Percentiles rank a stretch among this genome's conserved stretches.
These are phyloP conservation scores for Leuctra nigra DNA, from an alignment of 2,888 invertebrate species.

Conservation along the genomic window DNA sequence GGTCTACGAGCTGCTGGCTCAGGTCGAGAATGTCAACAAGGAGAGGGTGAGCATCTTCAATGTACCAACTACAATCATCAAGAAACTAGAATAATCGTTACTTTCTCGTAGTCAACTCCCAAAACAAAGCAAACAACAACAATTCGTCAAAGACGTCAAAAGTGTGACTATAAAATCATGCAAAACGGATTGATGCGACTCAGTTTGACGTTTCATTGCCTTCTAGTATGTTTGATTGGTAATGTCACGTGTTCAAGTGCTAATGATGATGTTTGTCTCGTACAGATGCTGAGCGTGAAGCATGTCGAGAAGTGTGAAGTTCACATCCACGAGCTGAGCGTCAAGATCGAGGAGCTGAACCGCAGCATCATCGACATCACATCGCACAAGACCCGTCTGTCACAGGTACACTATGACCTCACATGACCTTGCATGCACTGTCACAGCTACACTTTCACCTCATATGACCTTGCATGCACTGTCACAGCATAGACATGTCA, in stretches of 20 bases:
- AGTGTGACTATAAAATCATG: background rate
- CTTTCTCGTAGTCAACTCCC: background rate
- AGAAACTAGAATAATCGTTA: background rate
- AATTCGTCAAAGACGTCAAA: background rate
- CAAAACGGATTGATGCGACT: background rate
- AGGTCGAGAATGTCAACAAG: conserved; percentile 91
- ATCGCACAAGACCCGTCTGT: conserved; percentile 91
- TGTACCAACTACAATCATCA: too few species aligned
- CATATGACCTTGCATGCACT: too few species aligned
- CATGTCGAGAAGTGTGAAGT: conserved; percentile 88
- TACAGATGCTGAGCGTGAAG: conserved; percentile 62
- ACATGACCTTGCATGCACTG: too few species aligned
- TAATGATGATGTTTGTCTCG: background rate
- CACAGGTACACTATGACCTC: too few species aligned
- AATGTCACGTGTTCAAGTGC: conserved; percentile 1
- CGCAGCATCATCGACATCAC: conserved; percentile 97
- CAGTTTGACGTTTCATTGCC: background rate
- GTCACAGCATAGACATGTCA: too few species aligned
- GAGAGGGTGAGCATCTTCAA: conserved; percentile 44
- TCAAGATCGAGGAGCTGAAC: conserved; percentile 94
- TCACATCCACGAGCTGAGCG: conserved; percentile 83
- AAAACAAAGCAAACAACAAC: background rate
- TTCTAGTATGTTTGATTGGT: background rate
- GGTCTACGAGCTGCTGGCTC: conserved; percentile 94
- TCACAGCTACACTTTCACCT: too few species aligned